These are phyloP conservation scores for Phengaris alcon DNA, from an alignment of 2,888 invertebrate species.

Conservation along the genomic window DNA sequence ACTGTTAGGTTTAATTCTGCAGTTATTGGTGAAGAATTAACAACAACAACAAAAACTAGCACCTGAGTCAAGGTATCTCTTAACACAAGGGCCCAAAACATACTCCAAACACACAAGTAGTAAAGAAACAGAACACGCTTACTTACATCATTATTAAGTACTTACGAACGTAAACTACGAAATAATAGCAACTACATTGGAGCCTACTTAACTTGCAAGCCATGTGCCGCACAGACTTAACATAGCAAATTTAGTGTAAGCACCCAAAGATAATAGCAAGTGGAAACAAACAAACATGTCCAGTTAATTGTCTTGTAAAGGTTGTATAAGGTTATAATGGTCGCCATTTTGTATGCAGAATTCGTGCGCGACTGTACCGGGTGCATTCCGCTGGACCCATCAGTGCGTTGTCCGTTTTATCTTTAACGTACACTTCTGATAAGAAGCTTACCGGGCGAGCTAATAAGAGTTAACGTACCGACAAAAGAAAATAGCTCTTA, in stretches of 20 bases:
- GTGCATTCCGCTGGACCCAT: conserved; percentile 61
- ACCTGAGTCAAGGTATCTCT: not conserved
- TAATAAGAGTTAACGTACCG: conserved; percentile 66
- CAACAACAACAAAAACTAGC: no score
- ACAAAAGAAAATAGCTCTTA: conserved; percentile 57
- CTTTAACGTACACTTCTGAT: conserved; percentile 74
- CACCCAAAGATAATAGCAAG: conserved; percentile 27
- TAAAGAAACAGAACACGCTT: not conserved
- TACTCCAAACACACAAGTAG: not conserved
- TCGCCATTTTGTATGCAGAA: conserved; percentile 30
- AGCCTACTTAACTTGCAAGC: conserved; percentile 20
- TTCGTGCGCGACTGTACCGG: conserved; percentile 55
- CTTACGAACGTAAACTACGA: not conserved
- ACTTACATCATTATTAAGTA: conserved; percentile 18
- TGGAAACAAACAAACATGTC: conserved; percentile 32
- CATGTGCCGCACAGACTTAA: conserved; percentile 20
- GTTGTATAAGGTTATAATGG: not conserved
- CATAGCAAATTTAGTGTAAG: conserved; percentile 30
- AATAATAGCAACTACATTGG: not conserved
- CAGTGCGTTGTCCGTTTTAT: conserved; percentile 66
- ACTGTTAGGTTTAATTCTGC: no score
- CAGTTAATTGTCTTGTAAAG: conserved; percentile 29
- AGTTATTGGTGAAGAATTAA: no score
- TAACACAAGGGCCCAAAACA: not conserved
- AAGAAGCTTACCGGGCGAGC: conserved; percentile 71